These are phyloP conservation scores for Apamea monoglypha DNA, from an alignment of 2,888 invertebrate genomes.

Conservation along the genomic window DNA sequence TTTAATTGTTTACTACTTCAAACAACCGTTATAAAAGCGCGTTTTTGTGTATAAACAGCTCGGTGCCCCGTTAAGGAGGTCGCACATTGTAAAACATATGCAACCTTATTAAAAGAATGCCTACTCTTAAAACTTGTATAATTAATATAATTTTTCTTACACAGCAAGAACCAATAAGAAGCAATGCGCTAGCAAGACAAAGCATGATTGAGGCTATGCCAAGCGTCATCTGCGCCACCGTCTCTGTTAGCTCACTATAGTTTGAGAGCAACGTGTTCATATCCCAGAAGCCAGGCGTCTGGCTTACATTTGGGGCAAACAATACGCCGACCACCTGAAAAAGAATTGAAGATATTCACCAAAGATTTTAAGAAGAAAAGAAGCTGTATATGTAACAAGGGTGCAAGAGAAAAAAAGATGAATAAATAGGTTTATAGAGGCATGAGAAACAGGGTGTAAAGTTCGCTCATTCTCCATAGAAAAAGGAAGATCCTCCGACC, in stretches of 20 bases:
- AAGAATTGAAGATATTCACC: neutral
- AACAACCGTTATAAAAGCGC: too few species aligned
- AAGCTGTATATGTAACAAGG: neutral
- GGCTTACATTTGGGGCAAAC: constrained; percentile 81
- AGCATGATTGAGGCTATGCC: constrained; percentile 78
- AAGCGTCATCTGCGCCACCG: constrained; percentile 73
- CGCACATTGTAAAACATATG: too few species aligned
- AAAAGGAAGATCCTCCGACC: too few species aligned
- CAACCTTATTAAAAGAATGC: too few species aligned
- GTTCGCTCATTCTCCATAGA: too few species aligned
- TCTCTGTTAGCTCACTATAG: constrained; percentile 74
- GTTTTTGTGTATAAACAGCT: too few species aligned
- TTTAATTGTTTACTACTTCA: too few species aligned
- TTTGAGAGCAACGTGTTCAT: constrained; percentile 75
- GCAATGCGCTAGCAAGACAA: constrained; percentile 75
- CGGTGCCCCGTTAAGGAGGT: too few species aligned
- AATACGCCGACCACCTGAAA: constrained; percentile 76
- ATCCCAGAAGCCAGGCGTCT: constrained; percentile 78
- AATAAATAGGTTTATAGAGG: too few species aligned
- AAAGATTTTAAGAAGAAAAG: neutral
- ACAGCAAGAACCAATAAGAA: constrained; percentile 78
- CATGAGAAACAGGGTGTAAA: too few species aligned
- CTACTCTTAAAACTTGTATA: neutral
- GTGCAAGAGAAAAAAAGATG: neutral
- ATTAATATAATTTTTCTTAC: constrained; percentile 68